Percentiles rank a stretch among this genome's conserved stretches.
Evolutionary conservation across 2,888 invertebrate genomes (phyloP).

Genomic region (Drosophila macrospina): DNA sequence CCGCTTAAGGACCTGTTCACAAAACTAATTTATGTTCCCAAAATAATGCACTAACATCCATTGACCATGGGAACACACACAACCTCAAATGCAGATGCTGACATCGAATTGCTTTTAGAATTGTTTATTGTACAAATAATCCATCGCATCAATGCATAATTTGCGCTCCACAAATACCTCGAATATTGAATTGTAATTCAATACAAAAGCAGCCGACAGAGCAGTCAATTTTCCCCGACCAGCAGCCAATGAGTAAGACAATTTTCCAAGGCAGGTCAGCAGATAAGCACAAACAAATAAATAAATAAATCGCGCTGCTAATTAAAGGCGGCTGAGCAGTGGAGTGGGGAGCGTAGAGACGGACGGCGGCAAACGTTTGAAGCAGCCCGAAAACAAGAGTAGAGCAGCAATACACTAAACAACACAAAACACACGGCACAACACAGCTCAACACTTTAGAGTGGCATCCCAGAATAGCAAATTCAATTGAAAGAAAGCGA

Average conservation of each 20-base stretch:
- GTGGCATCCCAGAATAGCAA: constrained; percentile 35
- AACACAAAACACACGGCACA: constrained; percentile 40
- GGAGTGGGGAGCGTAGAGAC: constrained; percentile 18
- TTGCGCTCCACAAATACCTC: constrained; percentile 32
- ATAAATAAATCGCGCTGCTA: constrained; percentile 79
- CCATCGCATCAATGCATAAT: constrained; percentile 33
- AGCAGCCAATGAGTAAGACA: constrained; percentile 60
- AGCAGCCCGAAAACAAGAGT: constrained; percentile 60
- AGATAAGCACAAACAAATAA: constrained; percentile 57
- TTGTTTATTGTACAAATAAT: constrained; percentile 60
- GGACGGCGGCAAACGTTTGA: constrained; percentile 63
- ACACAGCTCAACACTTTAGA: constrained; percentile 19
- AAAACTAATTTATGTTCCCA: constrained; percentile 58
- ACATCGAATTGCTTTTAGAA: constrained; percentile 61
- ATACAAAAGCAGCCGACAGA: constrained; percentile 52
- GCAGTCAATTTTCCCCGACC: constrained; percentile 16
- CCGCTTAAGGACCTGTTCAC: constrained; percentile 45
- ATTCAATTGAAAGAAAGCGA: constrained; percentile 78
- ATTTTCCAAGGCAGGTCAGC: constrained; percentile 27
- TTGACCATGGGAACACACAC: constrained; percentile 30
- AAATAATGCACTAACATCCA: constrained; percentile 14
- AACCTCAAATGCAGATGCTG: constrained; percentile 8
- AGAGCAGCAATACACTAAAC: constrained; percentile 35
- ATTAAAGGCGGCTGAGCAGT: constrained; percentile 66
- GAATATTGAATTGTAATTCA: constrained; percentile 64